Percentiles rank a stretch among this genome's conserved stretches.
Conservation (phyloP, 2,113 vertebrate species). For the Channa maculata region DNA sequence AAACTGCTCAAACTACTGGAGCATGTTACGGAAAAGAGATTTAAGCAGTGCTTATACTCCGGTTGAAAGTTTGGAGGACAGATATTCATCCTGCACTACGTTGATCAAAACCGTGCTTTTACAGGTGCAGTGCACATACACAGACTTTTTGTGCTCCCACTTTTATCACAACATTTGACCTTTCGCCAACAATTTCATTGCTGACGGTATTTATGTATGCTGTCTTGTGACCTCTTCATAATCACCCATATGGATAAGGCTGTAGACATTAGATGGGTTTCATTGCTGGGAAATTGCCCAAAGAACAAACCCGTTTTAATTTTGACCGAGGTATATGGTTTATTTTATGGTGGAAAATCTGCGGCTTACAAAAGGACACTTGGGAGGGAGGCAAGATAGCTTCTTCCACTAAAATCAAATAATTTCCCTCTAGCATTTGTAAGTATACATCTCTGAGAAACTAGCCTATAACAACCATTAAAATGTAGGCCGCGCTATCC, state of each 20-base stretch:
- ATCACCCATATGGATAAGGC: constrained; percentile 10
- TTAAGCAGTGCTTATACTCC: background rate
- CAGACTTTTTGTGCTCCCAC: too few relatives aligned
- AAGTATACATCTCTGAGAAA: constrained; percentile 2
- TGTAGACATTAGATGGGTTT: too few relatives aligned
- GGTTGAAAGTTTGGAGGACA: constrained; percentile 9
- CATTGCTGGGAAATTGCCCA: too few relatives aligned
- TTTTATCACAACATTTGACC: too few relatives aligned
- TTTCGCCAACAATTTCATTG: too few relatives aligned
- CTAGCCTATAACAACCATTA: background rate
- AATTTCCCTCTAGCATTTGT: background rate
- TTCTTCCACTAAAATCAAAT: background rate
- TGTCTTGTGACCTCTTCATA: background rate
- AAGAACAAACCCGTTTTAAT: too few relatives aligned
- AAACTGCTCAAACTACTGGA: constrained; percentile 49
- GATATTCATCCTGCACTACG: constrained; percentile 7
- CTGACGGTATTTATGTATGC: too few relatives aligned
- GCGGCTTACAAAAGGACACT: background rate
- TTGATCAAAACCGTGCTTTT: background rate
- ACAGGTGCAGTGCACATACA: too few relatives aligned
- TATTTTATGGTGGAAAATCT: too few relatives aligned
- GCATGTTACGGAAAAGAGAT: constrained; percentile 30
- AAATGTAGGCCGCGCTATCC: constrained; percentile 15
- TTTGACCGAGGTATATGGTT: background rate
- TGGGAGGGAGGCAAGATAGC: background rate